Conservation (phyloP, 2,113 vertebrate species). For the Patagioenas fasciata region DNA sequence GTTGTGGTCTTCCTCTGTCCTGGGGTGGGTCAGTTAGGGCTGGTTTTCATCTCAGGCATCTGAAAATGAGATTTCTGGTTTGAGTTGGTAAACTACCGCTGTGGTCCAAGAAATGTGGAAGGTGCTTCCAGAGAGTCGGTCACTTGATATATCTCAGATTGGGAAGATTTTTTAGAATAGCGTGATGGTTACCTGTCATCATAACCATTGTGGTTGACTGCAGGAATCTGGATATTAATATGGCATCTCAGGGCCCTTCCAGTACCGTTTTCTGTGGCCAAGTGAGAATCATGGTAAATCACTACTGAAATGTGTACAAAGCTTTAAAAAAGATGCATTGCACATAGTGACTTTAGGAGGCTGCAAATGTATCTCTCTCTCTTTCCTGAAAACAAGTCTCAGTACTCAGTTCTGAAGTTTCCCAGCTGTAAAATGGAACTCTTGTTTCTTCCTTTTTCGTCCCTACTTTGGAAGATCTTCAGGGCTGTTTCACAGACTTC, state of each 20-base stretch:
- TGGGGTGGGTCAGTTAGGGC: neutral
- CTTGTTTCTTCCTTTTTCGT: neutral
- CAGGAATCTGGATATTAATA: neutral
- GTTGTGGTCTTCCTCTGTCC: neutral
- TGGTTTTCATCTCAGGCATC: neutral
- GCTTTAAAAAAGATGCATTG: neutral
- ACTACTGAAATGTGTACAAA: neutral
- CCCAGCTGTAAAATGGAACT: neutral
- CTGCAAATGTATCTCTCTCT: neutral
- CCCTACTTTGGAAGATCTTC: neutral
- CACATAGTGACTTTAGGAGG: neutral
- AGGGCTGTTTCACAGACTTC: neutral
- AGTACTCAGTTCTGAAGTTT: neutral
- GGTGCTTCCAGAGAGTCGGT: neutral
- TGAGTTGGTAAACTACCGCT: neutral
- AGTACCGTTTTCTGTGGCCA: neutral
- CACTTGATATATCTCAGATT: neutral
- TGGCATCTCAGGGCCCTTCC: neutral
- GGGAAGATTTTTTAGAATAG: neutral
- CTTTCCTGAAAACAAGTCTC: neutral
- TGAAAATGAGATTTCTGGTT: neutral
- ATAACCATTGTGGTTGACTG: neutral
- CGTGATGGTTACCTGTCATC: neutral
- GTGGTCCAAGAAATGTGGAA: neutral
- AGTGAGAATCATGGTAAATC: neutral